These are phyloP conservation scores for Bubo bubo DNA, from an alignment of 2,113 vertebrate species.

Conservation along the genomic window DNA sequence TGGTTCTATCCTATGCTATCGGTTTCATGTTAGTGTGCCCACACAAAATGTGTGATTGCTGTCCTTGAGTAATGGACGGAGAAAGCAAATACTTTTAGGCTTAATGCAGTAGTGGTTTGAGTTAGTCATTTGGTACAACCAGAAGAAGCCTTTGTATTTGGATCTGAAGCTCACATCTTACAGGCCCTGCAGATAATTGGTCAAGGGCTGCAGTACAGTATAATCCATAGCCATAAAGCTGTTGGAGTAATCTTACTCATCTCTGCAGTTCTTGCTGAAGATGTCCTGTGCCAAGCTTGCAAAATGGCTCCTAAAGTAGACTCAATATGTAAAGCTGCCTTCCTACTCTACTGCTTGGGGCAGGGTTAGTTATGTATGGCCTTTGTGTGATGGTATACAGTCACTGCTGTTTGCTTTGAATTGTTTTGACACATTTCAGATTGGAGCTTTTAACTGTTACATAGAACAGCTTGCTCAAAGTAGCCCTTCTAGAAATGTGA, in stretches of 20 bases:
- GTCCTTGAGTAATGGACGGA: background rate
- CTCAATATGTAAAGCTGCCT: background rate
- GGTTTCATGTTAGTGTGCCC: background rate
- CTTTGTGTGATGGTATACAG: background rate
- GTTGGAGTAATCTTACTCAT: background rate
- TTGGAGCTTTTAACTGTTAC: background rate
- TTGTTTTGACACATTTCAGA: background rate
- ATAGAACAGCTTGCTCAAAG: background rate
- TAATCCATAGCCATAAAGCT: background rate
- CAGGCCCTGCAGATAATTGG: background rate
- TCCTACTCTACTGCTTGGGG: background rate
- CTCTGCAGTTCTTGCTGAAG: background rate
- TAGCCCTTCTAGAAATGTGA: background rate
- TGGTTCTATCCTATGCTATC: background rate
- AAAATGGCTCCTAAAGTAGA: background rate
- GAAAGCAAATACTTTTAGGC: background rate
- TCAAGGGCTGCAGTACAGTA: background rate
- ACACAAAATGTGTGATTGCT: background rate
- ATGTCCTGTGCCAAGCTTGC: background rate
- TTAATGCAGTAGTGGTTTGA: background rate
- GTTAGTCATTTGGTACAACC: background rate
- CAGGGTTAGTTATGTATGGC: background rate
- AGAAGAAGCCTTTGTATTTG: background rate
- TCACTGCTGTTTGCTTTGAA: background rate
- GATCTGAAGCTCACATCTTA: background rate